A percentile compares a stretch with the other conserved stretches of the same genome.
These are phyloP conservation scores for Cephonodes hylas DNA, from an alignment of 2,888 invertebrate species.

Conservation along the genomic window DNA sequence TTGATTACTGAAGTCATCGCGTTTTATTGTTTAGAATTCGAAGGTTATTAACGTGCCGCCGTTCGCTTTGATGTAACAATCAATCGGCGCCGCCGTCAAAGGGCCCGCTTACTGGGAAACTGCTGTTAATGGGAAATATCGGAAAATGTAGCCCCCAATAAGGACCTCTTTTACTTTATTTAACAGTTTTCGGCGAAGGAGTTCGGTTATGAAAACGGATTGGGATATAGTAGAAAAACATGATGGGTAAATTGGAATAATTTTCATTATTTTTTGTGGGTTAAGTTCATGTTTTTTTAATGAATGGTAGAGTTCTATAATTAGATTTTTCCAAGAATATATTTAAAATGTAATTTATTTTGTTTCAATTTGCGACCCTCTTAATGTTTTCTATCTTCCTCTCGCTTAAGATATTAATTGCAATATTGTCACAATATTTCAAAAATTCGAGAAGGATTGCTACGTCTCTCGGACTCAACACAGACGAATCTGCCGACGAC, in stretches of 20 bases:
- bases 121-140: slow-evolving; percentile 2
- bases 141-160: not conserved
- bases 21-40: not conserved
- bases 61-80: slow-evolving; percentile 2
- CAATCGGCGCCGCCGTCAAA: not conserved
- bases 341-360: no score
- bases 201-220: not conserved
- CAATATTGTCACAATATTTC: no score
- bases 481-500: not conserved
- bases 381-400: no score
- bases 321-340: no score
- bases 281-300: no score
- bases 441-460: no score
- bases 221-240: not conserved
- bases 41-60: not conserved
- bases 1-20: not conserved
- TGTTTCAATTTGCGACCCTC: no score
- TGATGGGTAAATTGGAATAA: not conserved
- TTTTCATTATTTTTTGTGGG: no score
- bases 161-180: not conserved
- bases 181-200: not conserved
- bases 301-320: no score
- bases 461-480: not conserved
- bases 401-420: no score
- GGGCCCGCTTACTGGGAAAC: not conserved